Base-by-base conservation (phyloP, 2,113 vertebrate genomes). In the Mirounga angustirostris region DNA sequence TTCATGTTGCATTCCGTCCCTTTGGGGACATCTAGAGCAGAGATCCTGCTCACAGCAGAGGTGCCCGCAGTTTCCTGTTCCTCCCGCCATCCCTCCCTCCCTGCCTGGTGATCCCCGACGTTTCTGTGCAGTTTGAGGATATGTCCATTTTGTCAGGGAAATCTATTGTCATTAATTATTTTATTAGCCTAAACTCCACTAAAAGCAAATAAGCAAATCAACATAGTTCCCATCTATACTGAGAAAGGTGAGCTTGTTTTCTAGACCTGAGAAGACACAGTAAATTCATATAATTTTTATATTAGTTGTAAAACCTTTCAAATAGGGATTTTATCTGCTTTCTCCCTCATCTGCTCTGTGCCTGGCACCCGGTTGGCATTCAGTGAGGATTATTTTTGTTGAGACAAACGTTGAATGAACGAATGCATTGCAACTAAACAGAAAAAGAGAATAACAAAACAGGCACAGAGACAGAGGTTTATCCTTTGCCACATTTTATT, bases 11-110 rank as follows among this genome's bases (percentile, higher is more conserved):
- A 24, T 50, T 33, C 5, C 61, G 2, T 28, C 26, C 21, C 58
- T 43, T 14, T 56, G n/a, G n/a, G 43, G 19, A 22, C 0, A 0
- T 11, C 15, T 4, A 10, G 15, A 26, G 81, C 46, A 56, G 65
- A 12, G 22, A 24, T 7, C 13, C 65, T 33, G 33, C 58, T 16
- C 22, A 33, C 19, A 8, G 11, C 14, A 9, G 36, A 28, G 16
- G 8, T 2, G 2, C 24, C 30, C 7, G 4, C 0, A 2, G 21
- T 33, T 12, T 89, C n/a, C 28, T 13, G 2, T 28, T 2, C 1
- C 9, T 24, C 22, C 4, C 6, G 13, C 19, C 21, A 4, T 56
- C 7, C 26, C 7, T 13, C 11, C 24, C 12, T 30, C 10, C 1
- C 30, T 63, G 30, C 14, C 63, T n/a, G 76, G 22, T n/a, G 4